These are phyloP conservation scores for Maconellicoccus hirsutus DNA, from an alignment of 1,140 invertebrate genomes.

Conservation along the genomic window DNA sequence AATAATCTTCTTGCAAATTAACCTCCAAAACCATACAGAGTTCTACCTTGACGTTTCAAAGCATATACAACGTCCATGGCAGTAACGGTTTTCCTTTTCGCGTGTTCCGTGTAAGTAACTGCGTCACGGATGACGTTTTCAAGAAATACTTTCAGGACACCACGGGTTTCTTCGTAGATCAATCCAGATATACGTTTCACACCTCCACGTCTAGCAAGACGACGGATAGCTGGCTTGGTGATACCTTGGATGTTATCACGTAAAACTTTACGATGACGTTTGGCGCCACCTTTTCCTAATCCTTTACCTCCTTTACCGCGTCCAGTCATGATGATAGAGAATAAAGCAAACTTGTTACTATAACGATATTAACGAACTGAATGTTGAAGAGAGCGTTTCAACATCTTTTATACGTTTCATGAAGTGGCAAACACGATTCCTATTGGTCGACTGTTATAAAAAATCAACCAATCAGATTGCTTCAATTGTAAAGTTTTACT, in stretches of 20 bases:
- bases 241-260: conserved; percentile 66
- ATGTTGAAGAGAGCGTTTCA: too few species aligned
- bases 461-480: too few species aligned
- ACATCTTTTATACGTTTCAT: too few species aligned
- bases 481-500: too few species aligned
- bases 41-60: conserved; percentile 66
- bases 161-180: conserved; percentile 45
- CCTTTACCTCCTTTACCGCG: conserved; percentile 47
- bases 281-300: conserved; percentile 54
- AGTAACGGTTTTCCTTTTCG: conserved; percentile 70
- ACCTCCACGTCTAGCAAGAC: conserved; percentile 55
- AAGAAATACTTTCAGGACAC: conserved; percentile 64
- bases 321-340: neutral
- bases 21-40: conserved; percentile 51
- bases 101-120: conserved; percentile 72
- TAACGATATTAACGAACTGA: conserved; percentile 12
- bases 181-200: conserved; percentile 54
- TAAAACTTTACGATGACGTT: conserved; percentile 53
- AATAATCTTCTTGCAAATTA: conserved; percentile 37
- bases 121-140: conserved; percentile 72
- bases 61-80: conserved; percentile 82
- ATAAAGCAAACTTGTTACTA: neutral
- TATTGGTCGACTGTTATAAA: too few species aligned
- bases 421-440: too few species aligned
- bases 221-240: conserved; percentile 47